Evolutionary conservation across 2,888 invertebrate genomes (phyloP).

Genomic region (Mystacides longicornis): DNA sequence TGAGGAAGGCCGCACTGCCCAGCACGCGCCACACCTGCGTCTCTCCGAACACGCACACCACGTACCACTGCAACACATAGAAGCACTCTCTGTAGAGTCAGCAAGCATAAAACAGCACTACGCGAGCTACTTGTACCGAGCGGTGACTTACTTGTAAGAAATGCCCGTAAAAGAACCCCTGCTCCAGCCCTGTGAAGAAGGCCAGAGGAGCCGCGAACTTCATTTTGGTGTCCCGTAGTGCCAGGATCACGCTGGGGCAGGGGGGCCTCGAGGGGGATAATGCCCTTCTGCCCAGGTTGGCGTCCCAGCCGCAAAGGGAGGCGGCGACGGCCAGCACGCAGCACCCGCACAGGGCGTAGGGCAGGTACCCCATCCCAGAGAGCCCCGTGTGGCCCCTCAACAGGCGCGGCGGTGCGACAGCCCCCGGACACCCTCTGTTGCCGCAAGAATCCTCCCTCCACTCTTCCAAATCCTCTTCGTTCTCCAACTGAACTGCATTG

Average conservation of each 20-base stretch:
- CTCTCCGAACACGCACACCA: constrained; percentile 73
- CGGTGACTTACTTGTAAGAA: constrained; percentile 60
- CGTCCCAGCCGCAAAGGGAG: constrained; percentile 31
- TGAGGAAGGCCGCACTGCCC: constrained; percentile 65
- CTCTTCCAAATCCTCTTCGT: constrained; percentile 19
- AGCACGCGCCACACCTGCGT: constrained; percentile 67
- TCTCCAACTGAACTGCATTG: constrained; percentile 7
- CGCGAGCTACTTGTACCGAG: background rate
- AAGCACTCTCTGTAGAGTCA: background rate
- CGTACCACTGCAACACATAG: constrained; percentile 58
- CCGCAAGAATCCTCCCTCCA: constrained; percentile 23
- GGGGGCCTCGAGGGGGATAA: constrained; percentile 24
- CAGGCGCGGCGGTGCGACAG: constrained; percentile 28
- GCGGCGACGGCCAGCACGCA: constrained; percentile 33
- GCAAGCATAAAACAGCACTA: background rate
- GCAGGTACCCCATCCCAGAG: constrained; percentile 28
- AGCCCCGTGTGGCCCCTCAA: constrained; percentile 38
- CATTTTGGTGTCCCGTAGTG: constrained; percentile 55
- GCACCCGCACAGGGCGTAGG: constrained; percentile 40
- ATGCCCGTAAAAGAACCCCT: constrained; percentile 77
- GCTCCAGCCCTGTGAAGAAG: constrained; percentile 75
- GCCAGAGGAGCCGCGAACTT: constrained; percentile 69
- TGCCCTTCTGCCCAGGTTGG: background rate
- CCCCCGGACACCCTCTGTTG: constrained; percentile 30
- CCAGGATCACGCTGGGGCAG: constrained; percentile 42